phyloP scores from a whole-genome alignment of 2,797 vertebrate species.

The Rhinatrema bivittatum region DNA sequence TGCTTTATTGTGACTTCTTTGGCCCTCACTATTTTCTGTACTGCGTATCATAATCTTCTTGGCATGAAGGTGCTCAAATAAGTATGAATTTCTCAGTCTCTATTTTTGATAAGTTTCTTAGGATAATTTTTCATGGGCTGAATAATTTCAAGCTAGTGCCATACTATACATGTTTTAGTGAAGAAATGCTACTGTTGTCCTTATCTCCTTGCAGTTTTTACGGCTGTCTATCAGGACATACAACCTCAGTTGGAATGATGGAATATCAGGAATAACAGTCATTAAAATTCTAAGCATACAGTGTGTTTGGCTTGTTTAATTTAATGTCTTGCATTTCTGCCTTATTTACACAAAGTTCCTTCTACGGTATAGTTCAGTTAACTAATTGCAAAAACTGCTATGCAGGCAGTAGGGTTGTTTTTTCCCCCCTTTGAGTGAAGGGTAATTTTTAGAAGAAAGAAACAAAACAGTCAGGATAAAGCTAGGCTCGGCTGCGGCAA shows the following conservation, averaged over 20 bases:
- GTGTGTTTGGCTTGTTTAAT: slow-evolving; percentile 21
- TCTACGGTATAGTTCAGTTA: slow-evolving; percentile 26
- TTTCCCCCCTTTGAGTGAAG: slow-evolving; percentile 19
- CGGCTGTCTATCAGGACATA: slow-evolving; percentile 8
- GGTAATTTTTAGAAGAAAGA: slow-evolving; percentile 9
- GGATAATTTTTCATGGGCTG: slow-evolving; percentile 9
- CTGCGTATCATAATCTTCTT: slow-evolving; percentile 20
- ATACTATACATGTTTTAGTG: slow-evolving; percentile 1
- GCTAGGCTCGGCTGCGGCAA: slow-evolving; percentile 3
- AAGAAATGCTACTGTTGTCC: slow-evolving; percentile 10
- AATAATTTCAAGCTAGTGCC: slow-evolving; percentile 6
- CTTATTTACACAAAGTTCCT: slow-evolving; percentile 20
- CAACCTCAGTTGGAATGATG: slow-evolving; percentile 5
- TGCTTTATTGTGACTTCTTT: slow-evolving; percentile 29
- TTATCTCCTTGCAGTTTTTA: slow-evolving; percentile 11
- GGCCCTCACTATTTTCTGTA: slow-evolving; percentile 16
- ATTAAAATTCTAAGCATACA: slow-evolving; percentile 29
- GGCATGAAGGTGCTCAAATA: slow-evolving; percentile 20
- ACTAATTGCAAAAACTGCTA: slow-evolving; percentile 52
- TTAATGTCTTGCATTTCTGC: slow-evolving; percentile 16
- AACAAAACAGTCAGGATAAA: slow-evolving; percentile 10
- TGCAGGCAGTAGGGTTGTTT: background rate
- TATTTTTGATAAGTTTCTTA: slow-evolving; percentile 18
- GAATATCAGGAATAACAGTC: slow-evolving; percentile 8
- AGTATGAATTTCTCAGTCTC: slow-evolving; percentile 16